These are phyloP conservation scores for Theropithecus gelada DNA, from an alignment of 2,113 vertebrate genomes.

Conservation along the genomic window DNA sequence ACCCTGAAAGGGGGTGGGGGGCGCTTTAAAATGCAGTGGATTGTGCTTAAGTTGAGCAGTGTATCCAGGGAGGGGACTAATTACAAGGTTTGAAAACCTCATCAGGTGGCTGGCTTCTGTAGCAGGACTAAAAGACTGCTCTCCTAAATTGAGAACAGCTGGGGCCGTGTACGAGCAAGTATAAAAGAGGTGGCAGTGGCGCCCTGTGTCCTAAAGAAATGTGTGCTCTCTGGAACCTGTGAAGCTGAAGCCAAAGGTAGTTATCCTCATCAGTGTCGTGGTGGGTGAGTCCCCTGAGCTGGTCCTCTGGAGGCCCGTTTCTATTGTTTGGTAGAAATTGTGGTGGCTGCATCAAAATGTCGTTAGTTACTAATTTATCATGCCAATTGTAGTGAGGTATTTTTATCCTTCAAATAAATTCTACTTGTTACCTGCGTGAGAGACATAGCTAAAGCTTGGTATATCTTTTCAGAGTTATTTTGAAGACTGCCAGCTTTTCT, in stretches of 20 bases:
- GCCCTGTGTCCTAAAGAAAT: neutral
- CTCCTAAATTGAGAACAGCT: constrained; percentile 71
- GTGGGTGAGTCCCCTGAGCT: constrained; percentile 15
- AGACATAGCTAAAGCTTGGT: neutral
- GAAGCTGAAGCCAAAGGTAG: neutral
- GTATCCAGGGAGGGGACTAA: constrained; percentile 62
- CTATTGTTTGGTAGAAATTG: neutral
- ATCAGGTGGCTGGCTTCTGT: constrained; percentile 45
- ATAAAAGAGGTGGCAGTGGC: constrained; percentile 17
- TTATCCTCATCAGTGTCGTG: neutral
- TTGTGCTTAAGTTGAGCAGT: neutral
- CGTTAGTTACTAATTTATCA: neutral
- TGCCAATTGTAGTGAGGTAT: neutral
- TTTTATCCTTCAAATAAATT: neutral
- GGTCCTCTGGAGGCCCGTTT: neutral
- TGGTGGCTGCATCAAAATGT: no score
- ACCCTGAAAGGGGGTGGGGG: neutral
- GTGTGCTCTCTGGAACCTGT: neutral
- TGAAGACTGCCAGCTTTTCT: neutral
- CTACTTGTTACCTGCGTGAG: neutral
- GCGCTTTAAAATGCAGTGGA: constrained; percentile 17
- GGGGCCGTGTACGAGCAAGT: neutral
- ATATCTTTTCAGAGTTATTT: neutral
- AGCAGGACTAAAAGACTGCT: constrained; percentile 35
- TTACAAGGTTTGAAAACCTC: constrained; percentile 63